Base-by-base conservation (phyloP, 2,888 invertebrate species). In the Subacronicta megacephala region DNA sequence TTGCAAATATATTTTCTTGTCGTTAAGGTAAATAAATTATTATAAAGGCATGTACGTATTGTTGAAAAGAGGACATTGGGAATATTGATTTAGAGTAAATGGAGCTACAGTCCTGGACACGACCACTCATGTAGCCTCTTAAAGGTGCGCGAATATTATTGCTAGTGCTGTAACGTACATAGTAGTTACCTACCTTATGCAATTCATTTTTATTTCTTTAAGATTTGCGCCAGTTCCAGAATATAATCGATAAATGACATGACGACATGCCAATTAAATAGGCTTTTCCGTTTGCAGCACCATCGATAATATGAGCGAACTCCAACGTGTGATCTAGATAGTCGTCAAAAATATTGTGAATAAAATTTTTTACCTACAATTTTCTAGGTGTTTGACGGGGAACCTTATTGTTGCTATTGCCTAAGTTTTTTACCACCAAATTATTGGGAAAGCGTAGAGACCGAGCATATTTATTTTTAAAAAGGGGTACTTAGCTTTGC, bases 331-430 rank as follows among this genome's bases (percentile, higher is more conserved):
- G 82, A 89, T 84, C 83, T 85, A 87, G 86, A 83, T 88, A 87
- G 87, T 83, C 81, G 84, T 83, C 85, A 80, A 87, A 83, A 71
- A 75, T 74, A 77, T 82, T 82, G 84, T 83, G 83, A 84, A 87
- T 82, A 85, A 83, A 82, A 80, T 90, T 92, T 91, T 91, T 90
- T 91, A 92, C 91, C 90, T 91, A 88, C 84, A 84, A 83, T 84
- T 88, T 88, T 85, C 84, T 91, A 89, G 87, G 85, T 89, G 80
- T 83, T 82, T 83, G 82, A 86, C 75, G 83, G 82, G 78, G 82
- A 80, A 85, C 84, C 83, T 86, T 80, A 84, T 86, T 87, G 86
- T 89, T 90, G 88, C 75, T 78, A 69, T 65, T 75, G 68, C 75
- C 71, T 74, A 57, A 62, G 62, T 68, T 77, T 68, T 74, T 40